Percentiles rank a stretch among this genome's conserved stretches.
These are phyloP conservation scores for Podiceps cristatus DNA, from an alignment of 2,113 vertebrate genomes.

Conservation along the genomic window DNA sequence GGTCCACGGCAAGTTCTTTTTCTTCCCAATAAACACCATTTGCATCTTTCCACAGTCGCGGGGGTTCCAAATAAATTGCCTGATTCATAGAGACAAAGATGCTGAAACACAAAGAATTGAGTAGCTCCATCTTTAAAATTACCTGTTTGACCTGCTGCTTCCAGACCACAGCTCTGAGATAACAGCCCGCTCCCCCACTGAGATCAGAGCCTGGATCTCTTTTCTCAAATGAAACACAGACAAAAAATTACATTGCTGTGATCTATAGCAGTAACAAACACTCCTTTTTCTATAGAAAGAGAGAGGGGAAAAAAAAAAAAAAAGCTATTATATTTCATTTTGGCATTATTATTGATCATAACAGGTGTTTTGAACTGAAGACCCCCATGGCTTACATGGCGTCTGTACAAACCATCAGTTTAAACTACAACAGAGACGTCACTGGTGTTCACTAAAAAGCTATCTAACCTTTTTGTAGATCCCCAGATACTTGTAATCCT, in stretches of 20 bases:
- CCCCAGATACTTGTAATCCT: constrained; percentile 62
- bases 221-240: constrained; percentile 17
- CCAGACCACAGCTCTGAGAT: background rate
- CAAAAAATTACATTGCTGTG: background rate
- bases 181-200: background rate
- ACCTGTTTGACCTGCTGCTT: constrained; percentile 45
- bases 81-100: background rate
- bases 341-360: constrained; percentile 44
- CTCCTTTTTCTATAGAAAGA: background rate
- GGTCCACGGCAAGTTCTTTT: background rate
- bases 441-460: constrained; percentile 31
- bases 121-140: constrained; percentile 13
- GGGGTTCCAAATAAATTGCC: background rate
- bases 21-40: background rate
- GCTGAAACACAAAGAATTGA: background rate
- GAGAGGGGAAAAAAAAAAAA: rapidly evolving
- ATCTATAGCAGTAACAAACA: background rate
- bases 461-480: constrained; percentile 59
- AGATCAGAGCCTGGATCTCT: constrained; percentile 2
- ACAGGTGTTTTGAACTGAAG: constrained; percentile 15
- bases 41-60: rapidly evolving
- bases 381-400: background rate
- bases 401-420: background rate
- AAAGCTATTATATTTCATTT: constrained; percentile 9
- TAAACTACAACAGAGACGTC: constrained; percentile 4